Percentiles rank a stretch among this genome's conserved stretches.
phyloP scores from a whole-genome alignment of 2,888 invertebrate genomes.

The Ypsolopha scabrella region DNA sequence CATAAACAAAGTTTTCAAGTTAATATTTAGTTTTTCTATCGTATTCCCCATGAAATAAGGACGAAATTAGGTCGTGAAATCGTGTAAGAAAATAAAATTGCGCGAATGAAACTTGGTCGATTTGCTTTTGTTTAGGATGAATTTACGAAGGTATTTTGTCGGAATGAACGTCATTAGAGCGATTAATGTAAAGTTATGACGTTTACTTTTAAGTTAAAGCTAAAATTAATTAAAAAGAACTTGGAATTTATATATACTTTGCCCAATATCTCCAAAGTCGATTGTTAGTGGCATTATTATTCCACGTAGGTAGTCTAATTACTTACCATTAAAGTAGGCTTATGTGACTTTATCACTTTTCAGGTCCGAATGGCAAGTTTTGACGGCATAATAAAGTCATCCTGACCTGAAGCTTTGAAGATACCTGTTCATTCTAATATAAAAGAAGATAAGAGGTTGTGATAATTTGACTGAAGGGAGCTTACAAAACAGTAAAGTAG shows the following conservation, averaged over 20 bases:
- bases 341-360: constrained; percentile 28
- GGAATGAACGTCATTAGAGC: constrained; percentile 20
- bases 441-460: constrained; percentile 20
- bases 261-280: not conserved
- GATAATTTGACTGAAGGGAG: constrained; percentile 19
- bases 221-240: not conserved
- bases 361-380: constrained; percentile 43
- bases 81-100: constrained; percentile 26
- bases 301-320: constrained; percentile 29
- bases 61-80: constrained; percentile 10
- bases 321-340: constrained; percentile 16
- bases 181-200: constrained; percentile 15
- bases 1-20: constrained; percentile 32
- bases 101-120: constrained; percentile 45
- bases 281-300: constrained; percentile 8
- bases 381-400: constrained; percentile 28
- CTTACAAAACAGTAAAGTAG: constrained; percentile 13
- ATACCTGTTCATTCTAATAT: constrained; percentile 12
- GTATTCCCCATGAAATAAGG: constrained; percentile 9
- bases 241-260: constrained; percentile 12
- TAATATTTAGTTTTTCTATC: constrained; percentile 18
- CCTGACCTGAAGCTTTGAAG: constrained; percentile 21
- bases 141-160: constrained; percentile 16
- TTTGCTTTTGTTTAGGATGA: constrained; percentile 52
- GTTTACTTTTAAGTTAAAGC: constrained; percentile 3